Conservation (phyloP, 2,888 invertebrate species). For the Macaria notata region DNA sequence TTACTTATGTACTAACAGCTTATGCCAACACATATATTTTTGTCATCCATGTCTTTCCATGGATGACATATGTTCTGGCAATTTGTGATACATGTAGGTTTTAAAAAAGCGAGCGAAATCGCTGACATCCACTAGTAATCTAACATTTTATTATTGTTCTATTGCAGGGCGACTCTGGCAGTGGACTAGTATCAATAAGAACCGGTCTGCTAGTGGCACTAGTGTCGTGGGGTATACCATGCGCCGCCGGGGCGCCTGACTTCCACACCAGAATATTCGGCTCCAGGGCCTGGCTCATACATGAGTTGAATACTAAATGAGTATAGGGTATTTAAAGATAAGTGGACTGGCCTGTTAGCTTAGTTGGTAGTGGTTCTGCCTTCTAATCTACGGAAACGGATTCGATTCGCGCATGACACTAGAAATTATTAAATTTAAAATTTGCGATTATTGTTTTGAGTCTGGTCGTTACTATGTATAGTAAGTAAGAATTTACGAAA, state of each 20-base stretch:
- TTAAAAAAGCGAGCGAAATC: no score
- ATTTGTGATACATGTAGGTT: no score
- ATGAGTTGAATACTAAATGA: neutral
- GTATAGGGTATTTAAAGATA: neutral
- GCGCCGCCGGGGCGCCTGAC: conserved; percentile 58
- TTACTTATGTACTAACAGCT: no score
- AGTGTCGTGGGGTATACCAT: conserved; percentile 61
- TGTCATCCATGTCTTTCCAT: no score
- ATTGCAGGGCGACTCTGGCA: conserved; percentile 58
- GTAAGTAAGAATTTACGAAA: neutral
- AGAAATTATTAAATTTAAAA: neutral
- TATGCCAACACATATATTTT: no score
- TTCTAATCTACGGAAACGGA: no score
- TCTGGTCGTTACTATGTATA: neutral
- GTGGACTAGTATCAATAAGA: conserved; percentile 42
- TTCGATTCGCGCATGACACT: neutral
- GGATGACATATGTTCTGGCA: no score
- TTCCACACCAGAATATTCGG: conserved; percentile 49
- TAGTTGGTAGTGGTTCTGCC: no score
- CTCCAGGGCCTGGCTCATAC: conserved; percentile 28
- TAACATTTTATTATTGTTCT: no score
- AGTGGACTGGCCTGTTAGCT: no score
- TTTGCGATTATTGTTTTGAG: neutral
- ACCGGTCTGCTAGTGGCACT: conserved; percentile 44
- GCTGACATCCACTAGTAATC: no score